Percentiles rank a stretch among this genome's conserved stretches.
Conservation (phyloP, 2,888 invertebrate genomes). For the Cheilosia vernalis region DNA sequence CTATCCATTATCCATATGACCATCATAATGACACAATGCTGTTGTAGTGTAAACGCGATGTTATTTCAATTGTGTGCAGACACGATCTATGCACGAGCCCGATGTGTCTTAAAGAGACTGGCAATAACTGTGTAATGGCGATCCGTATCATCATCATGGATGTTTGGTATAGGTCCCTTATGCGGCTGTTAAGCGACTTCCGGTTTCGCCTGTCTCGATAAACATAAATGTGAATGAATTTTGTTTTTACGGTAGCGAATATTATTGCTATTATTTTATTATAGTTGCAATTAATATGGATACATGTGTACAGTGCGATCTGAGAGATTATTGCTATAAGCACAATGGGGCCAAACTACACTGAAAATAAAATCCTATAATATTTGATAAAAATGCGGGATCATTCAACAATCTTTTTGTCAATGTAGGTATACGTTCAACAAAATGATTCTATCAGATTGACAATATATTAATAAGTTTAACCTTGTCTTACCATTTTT, state of each 20-base stretch:
- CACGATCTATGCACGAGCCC: constrained; percentile 30
- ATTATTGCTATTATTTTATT: neutral
- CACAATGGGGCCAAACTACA: no score
- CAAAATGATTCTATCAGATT: no score
- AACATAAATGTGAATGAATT: constrained; percentile 13
- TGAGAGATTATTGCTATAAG: no score
- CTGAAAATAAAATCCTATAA: no score
- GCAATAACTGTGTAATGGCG: constrained; percentile 25
- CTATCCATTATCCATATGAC: neutral
- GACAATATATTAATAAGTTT: no score
- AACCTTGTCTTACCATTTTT: no score
- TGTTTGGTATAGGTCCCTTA: neutral
- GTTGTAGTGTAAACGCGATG: constrained; percentile 17
- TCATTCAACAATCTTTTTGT: no score
- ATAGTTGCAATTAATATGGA: no score
- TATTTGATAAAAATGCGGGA: no score
- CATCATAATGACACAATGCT: constrained; percentile 41
- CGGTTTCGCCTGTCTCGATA: constrained; percentile 20
- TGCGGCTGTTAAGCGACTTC: constrained; percentile 16
- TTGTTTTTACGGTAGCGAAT: neutral
- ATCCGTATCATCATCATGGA: constrained; percentile 15
- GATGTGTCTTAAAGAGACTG: neutral
- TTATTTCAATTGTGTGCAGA: constrained; percentile 35
- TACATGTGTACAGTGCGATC: no score
- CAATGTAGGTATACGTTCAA: no score